Percentiles rank a stretch among this genome's conserved stretches.
phyloP scores from a whole-genome alignment of 2,113 vertebrate species.

The Scartelaos histophorus region DNA sequence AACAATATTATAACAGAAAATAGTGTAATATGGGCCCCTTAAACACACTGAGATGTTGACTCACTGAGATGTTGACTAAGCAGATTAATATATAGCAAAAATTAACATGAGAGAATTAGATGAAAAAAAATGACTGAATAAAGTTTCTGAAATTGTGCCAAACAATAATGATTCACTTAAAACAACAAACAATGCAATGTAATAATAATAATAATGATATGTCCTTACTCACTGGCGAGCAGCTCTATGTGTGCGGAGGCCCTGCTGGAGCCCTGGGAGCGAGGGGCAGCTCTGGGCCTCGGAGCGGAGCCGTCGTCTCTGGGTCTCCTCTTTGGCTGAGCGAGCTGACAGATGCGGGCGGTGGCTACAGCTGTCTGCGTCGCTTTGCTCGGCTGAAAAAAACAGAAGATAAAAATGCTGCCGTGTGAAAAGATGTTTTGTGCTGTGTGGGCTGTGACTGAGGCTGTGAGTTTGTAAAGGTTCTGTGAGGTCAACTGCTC shows the following conservation, averaged over 20 bases:
- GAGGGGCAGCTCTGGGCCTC: slow-evolving; percentile 6
- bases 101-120: no score
- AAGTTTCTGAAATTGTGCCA: neutral
- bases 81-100: no score
- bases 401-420: neutral
- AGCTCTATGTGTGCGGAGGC: slow-evolving; percentile 60
- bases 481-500: no score
- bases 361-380: slow-evolving; percentile 47
- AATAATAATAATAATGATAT: no score
- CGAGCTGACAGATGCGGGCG: slow-evolving; percentile 57
- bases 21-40: no score
- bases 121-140: neutral
- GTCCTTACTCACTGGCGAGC: slow-evolving; percentile 59
- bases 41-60: no score
- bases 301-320: neutral
- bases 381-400: slow-evolving; percentile 52
- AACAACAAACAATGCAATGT: neutral
- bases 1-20: no score
- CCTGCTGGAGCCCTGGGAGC: slow-evolving; percentile 13
- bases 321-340: slow-evolving; percentile 51
- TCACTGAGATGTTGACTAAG: no score
- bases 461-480: no score
- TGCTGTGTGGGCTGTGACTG: neutral
- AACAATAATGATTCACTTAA: neutral
- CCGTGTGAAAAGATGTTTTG: no score